Conservation (phyloP, 1,140 invertebrate species). For the Drosophila azteca region DNA sequence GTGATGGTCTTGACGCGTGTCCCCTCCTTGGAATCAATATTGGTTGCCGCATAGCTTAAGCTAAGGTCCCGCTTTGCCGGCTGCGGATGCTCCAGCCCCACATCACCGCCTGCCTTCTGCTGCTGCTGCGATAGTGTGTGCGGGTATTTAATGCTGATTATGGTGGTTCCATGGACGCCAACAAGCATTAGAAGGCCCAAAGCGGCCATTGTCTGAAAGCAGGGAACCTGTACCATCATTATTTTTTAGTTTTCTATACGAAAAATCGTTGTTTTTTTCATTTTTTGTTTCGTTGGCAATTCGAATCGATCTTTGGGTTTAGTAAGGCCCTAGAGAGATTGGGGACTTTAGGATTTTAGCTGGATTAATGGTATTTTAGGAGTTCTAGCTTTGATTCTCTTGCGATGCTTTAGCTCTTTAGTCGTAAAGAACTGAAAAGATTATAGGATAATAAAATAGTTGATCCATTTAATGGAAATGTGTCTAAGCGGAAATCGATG, state of each 20-base stretch:
- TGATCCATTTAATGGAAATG: too few relatives aligned
- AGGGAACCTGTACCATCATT: constrained; percentile 7
- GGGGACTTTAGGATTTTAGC: too few relatives aligned
- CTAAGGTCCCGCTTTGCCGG: constrained; percentile 74
- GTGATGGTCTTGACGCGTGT: constrained; percentile 82
- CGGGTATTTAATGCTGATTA: constrained; percentile 75
- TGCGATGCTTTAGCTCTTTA: too few relatives aligned
- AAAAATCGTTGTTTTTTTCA: background rate
- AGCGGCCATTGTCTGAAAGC: constrained; percentile 58
- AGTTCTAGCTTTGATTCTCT: too few relatives aligned
- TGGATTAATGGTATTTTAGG: too few relatives aligned
- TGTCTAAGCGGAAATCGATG: too few relatives aligned
- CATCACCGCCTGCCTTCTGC: constrained; percentile 2
- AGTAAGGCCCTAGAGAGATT: constrained; percentile 36
- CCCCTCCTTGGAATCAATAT: constrained; percentile 82
- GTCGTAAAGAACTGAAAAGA: too few relatives aligned
- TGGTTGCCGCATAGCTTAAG: constrained; percentile 80
- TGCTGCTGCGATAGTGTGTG: constrained; percentile 27
- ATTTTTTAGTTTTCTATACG: background rate
- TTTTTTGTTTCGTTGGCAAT: background rate
- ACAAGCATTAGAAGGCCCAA: constrained; percentile 63
- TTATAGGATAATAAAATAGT: too few relatives aligned
- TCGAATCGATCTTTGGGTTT: constrained; percentile 45
- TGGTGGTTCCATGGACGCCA: constrained; percentile 68
- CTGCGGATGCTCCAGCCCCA: constrained; percentile 42